Conservation (phyloP, 2,888 invertebrate species). For the Drosophila tanythrix region DNA sequence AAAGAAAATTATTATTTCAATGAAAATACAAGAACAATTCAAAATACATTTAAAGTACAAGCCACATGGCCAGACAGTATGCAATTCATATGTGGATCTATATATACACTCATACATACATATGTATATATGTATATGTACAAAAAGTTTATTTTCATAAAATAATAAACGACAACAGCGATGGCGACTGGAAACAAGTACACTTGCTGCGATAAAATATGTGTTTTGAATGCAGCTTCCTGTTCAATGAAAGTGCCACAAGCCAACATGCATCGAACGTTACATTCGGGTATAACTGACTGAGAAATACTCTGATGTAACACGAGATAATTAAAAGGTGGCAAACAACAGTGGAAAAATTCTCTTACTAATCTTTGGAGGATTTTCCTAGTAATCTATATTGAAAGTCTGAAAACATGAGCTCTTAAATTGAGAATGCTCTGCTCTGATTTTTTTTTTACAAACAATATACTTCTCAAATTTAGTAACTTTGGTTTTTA, state of each 20-base stretch:
- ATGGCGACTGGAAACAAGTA: conserved; percentile 29
- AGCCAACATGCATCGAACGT: conserved; percentile 38
- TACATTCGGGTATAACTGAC: background rate
- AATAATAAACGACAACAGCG: conserved; percentile 29
- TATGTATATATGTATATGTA: background rate
- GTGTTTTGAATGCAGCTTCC: conserved; percentile 70
- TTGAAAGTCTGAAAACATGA: background rate
- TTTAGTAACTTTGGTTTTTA: background rate
- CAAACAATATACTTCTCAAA: background rate
- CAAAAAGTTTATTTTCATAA: conserved; percentile 51
- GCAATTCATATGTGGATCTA: conserved; percentile 20
- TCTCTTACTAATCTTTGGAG: background rate
- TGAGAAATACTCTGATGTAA: background rate
- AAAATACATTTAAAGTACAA: conserved; percentile 46
- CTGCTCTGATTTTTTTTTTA: background rate
- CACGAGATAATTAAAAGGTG: background rate
- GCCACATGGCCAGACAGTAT: conserved; percentile 34
- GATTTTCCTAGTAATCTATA: background rate
- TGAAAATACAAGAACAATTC: conserved; percentile 53
- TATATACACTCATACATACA: conserved; percentile 2
- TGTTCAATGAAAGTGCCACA: conserved; percentile 68
- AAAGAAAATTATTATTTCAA: conserved; percentile 61
- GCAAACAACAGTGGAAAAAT: background rate
- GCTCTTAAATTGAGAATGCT: background rate
- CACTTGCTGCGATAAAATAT: conserved; percentile 64